Evolutionary conservation across 1,140 invertebrate species (phyloP), one percentile per base, ranked within the genome.

Genomic region (Metopolophium dirhodum): DNA sequence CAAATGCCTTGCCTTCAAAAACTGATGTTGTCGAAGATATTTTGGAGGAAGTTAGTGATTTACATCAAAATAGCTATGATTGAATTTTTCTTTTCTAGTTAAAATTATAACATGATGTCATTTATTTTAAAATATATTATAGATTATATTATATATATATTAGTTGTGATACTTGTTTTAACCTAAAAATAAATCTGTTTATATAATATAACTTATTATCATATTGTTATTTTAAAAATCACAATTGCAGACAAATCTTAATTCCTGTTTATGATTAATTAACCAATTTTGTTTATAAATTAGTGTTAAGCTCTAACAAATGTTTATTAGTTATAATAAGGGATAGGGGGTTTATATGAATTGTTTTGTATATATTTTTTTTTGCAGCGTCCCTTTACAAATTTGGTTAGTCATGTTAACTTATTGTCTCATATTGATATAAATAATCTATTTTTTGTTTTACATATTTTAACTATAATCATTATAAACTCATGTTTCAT

Each of bases 41-140:
- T 93, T 86, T 93, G 49, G 91, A 93, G 45, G 91, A 93, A 93
- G 91, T 93, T 68, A 93, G 77, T 85, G 77, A 93, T 30, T 54
- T 93, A 93, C 82, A 93, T 93, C 91, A 57, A 20, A 93, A 51
- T 86, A 83, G 4, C 37, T 54, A 85, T 86, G 91, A 93, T 30
- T 93, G 35, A 93, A 30, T 41, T 90, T 45, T 89, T 61, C 23
- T 90, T 90, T 90, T 41, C 2, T 26, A 49, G 54, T 90, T 61
- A n/a, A 61, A 90, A 61, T 1, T 8, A 61, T 90, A 57, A 61
- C 18, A 88, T 90, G 2, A n/a, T 68, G 18, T 68, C 7, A n/a
- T 90, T 45, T 90, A 45, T 41, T 45, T 90, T 23, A 45, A 90
- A 90, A 41, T 54, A 90, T 61, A 90, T 41, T 61, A 68, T 68